Base-by-base conservation (phyloP, 2,888 invertebrate species). In the Pollenia labialis region DNA sequence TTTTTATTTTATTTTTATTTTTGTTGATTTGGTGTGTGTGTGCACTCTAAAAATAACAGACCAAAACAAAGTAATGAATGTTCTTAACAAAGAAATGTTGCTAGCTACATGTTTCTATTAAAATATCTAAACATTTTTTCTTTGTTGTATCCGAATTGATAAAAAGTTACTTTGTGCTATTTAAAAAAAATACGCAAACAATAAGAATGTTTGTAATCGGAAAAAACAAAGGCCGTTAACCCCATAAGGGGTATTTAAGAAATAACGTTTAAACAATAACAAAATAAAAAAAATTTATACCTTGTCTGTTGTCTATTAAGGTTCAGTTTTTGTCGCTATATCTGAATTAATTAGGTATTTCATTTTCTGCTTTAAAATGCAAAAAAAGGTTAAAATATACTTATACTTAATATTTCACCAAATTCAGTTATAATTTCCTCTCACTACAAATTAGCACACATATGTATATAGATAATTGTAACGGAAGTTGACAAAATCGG, bases 211-310 rank as follows among this genome's bases (percentile, higher is more conserved):
- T 66, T 32, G 44, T 32, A 66, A 56, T 18, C 11, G 58, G 12
- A 14, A 74, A 50, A n/a, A 42, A 74, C 58, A 66, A 74, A 81
- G 74, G 23, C 66, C 14, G 1, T 81, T 72, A 56, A 74, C 64
- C 64, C 56, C 11, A 44, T 68, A 32, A 23, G 58, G 46, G 62
- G 48, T 50, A 42, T 2, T 10, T 11, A 69, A 54, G n/a, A 40
- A 10, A 32, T 50, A 48, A 50, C 9, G 32, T 68, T n/a, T 4
- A 23, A 66, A 32, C 32, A 32, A 32, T 32, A 32, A 32, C 32
- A 32, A 32, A 32, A 32, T 32, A 0, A 32, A 32, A 32, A 32
- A 32, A 23, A 23, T 23, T 23, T 23, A 32, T 6, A 4, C 4
- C 6, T 32, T 32, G 32, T 6, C 32, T 6, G 4, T 6, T 32